Base-by-base conservation (phyloP, 2,888 invertebrate species). In the Agonopterix alstromeriana region DNA sequence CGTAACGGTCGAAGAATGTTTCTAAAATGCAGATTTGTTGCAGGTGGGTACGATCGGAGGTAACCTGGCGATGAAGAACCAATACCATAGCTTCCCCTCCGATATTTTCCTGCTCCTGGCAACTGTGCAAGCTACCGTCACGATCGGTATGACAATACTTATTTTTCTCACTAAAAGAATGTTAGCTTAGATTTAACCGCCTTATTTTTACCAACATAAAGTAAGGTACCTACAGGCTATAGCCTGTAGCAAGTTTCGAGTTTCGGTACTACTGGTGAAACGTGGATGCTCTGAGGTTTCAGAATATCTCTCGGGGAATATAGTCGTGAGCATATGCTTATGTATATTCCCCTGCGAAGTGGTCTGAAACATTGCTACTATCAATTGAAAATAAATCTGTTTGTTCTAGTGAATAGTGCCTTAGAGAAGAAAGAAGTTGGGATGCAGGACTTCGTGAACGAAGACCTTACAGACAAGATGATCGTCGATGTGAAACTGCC, bases 41-140 rank as follows among this genome's bases (percentile, higher is more conserved):
- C 65, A 92, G 92, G 82, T 91, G 52, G 94, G 93, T 17, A 92
- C 92, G 0, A 77, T 95, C 51, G 94, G 93, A 48, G 95, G 95
- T n/a, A 95, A 95, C 55, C 61, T 89, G 48, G 77, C 77, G 0
- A 47, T 94, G 60, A 95, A 95, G 68, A 91, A 94, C 63, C 67
- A 78, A 12, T 90, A 94, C 61, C 84, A 78, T 1, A 92, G 93
- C 41, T 95, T 95, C 66, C 93, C 92, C 0, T 95, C 95, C 0
- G 95, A 95, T 67, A 65, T 95, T 8, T 94, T 92, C 60, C 63
- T 94, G 2, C 77, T 93, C 5, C 63, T 94, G 10, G 91, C 90
- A 73, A 91, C 92, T 1, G 90, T 91, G 10, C 90, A 90, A 42
- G 92, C 92, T 0, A 70, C 77, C 27, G 60, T 93, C 8, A 88